Percentiles rank a stretch among this genome's conserved stretches.
These are phyloP conservation scores for Scyliorhinus canicula DNA, from an alignment of 2,797 vertebrate species.

Conservation along the genomic window DNA sequence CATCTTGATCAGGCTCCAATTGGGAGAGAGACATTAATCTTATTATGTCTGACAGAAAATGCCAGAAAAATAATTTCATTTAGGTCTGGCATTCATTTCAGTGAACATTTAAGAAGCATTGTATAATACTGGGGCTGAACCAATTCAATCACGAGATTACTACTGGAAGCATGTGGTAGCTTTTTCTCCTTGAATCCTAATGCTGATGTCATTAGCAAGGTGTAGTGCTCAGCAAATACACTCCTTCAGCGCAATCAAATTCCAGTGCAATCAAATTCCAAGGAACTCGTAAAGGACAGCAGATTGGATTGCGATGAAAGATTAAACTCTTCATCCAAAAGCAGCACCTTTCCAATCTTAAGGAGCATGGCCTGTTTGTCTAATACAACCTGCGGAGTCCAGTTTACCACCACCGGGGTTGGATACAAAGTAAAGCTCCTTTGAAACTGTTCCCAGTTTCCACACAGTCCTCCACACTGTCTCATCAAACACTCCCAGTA, in stretches of 20 bases:
- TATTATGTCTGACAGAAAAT: neutral
- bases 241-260: neutral
- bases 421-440: neutral
- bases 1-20: neutral
- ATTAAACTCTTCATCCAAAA: neutral
- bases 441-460: neutral
- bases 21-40: neutral
- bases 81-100: neutral
- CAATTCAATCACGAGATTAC: neutral
- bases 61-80: neutral
- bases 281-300: neutral
- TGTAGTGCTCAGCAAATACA: neutral
- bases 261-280: neutral
- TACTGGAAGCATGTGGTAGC: neutral
- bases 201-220: neutral
- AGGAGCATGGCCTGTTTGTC: neutral
- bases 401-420: neutral
- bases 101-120: neutral
- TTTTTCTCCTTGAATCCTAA: neutral
- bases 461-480: too few relatives aligned
- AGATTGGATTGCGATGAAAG: neutral
- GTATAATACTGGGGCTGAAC: neutral
- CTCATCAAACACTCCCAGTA: neutral
- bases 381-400: neutral
- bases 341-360: neutral